Conservation (phyloP, 2,797 vertebrate genomes). For the Acipenser transmontanus region DNA sequence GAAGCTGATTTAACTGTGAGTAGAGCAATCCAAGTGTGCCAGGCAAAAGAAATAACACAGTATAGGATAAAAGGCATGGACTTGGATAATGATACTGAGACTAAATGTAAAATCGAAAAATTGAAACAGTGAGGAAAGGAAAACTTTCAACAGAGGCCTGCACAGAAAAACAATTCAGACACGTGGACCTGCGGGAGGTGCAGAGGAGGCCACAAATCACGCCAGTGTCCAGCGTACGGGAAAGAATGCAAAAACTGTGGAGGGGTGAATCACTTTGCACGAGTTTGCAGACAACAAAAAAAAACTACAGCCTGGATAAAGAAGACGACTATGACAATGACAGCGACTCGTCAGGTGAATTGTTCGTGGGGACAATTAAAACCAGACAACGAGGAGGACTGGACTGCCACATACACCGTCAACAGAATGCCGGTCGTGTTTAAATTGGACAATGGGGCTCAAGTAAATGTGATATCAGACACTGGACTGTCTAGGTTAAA, state of each 20-base stretch:
- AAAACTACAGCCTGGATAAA: neutral
- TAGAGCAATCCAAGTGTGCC: constrained; percentile 2
- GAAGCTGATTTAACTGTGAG: neutral
- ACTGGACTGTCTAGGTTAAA: neutral
- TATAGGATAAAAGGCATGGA: neutral
- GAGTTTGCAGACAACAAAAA: neutral
- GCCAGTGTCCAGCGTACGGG: neutral
- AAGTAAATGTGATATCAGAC: neutral
- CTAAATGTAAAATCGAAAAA: neutral
- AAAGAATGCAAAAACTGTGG: neutral
- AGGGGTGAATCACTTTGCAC: neutral
- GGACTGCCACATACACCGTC: neutral
- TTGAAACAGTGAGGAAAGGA: too few relatives aligned
- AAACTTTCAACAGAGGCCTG: too few relatives aligned
- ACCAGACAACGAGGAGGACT: neutral
- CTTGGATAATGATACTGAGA: neutral
- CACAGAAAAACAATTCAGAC: too few relatives aligned
- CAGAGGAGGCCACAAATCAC: too few relatives aligned
- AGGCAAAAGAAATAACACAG: neutral
- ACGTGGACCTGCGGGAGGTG: too few relatives aligned
- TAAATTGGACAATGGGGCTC: neutral
- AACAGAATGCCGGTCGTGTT: neutral
- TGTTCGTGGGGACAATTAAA: neutral
- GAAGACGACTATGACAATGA: neutral
- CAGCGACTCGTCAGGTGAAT: neutral